Percentiles rank a stretch among this genome's conserved stretches.
Evolutionary conservation across 1,140 invertebrate genomes (phyloP).

Genomic region (Drosophila pandora): DNA sequence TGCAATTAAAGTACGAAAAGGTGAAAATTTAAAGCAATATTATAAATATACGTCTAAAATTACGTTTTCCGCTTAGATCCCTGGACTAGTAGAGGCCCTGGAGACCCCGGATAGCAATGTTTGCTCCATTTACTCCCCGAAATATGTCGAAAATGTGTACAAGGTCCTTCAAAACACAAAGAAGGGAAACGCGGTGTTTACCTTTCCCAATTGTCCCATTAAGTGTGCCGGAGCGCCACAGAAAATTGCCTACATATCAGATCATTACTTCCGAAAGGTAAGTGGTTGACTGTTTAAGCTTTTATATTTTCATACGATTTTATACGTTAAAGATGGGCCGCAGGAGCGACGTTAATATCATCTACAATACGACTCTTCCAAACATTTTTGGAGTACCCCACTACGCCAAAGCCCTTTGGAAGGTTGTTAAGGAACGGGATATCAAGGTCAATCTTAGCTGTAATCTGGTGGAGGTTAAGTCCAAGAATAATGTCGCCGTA

Average conservation of each 20-base stretch:
- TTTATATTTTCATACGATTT: background rate
- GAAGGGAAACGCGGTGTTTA: conserved; percentile 95
- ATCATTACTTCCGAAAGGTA: conserved; percentile 93
- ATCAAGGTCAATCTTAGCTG: conserved; percentile 91
- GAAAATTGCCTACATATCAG: conserved; percentile 97
- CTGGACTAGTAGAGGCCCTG: conserved; percentile 92
- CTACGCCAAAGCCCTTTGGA: conserved; percentile 94
- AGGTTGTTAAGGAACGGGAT: conserved; percentile 90
- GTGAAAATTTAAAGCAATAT: conserved; percentile 84
- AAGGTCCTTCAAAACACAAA: conserved; percentile 89
- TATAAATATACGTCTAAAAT: background rate
- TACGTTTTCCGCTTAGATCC: conserved; percentile 87
- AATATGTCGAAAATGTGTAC: conserved; percentile 93
- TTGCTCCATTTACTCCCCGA: conserved; percentile 94
- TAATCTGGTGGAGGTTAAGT: conserved; percentile 92
- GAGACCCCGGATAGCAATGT: conserved; percentile 88
- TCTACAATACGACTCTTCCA: conserved; percentile 93
- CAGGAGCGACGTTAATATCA: conserved; percentile 89
- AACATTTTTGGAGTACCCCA: conserved; percentile 97
- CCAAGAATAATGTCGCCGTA: conserved; percentile 89
- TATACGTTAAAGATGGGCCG: conserved; percentile 87
- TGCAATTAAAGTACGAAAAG: conserved; percentile 92
- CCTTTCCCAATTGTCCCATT: conserved; percentile 94
- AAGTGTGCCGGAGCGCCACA: conserved; percentile 99
- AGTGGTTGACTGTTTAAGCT: background rate